phyloP scores from a whole-genome alignment of 2,888 invertebrate species.

The Polyommatus iphigenia region DNA sequence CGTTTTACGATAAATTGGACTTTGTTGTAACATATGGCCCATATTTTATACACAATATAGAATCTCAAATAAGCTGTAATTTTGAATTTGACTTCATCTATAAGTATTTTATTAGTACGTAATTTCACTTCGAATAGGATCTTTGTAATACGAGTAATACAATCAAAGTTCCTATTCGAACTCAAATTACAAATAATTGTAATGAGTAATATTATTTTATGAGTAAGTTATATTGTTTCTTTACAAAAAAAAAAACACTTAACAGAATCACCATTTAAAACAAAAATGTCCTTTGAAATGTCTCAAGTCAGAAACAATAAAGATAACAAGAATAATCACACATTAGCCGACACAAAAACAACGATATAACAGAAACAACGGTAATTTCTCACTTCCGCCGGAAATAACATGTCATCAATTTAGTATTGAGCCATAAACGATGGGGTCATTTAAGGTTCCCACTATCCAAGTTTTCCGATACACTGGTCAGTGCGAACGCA shows the following conservation, averaged over 20 bases:
- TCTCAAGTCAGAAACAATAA: not conserved
- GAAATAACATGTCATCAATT: slow-evolving; percentile 68
- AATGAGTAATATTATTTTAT: too few relatives aligned
- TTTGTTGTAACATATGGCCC: slow-evolving; percentile 10
- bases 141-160: too few relatives aligned
- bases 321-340: not conserved
- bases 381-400: slow-evolving; percentile 42
- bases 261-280: too few relatives aligned
- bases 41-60: not conserved
- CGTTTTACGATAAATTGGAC: slow-evolving; percentile 26
- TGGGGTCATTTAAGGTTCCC: slow-evolving; percentile 61
- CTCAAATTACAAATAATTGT: too few relatives aligned
- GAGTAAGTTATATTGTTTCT: too few relatives aligned
- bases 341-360: not conserved
- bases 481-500: slow-evolving; percentile 68
- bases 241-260: too few relatives aligned
- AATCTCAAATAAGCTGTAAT: not conserved
- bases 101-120: too few relatives aligned
- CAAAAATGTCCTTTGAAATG: too few relatives aligned
- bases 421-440: slow-evolving; percentile 63
- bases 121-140: too few relatives aligned
- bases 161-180: too few relatives aligned
- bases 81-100: too few relatives aligned
- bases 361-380: slow-evolving; percentile 28
- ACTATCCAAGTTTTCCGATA: slow-evolving; percentile 75